Conservation (phyloP, 2,113 vertebrate genomes). For the Camelus dromedarius region DNA sequence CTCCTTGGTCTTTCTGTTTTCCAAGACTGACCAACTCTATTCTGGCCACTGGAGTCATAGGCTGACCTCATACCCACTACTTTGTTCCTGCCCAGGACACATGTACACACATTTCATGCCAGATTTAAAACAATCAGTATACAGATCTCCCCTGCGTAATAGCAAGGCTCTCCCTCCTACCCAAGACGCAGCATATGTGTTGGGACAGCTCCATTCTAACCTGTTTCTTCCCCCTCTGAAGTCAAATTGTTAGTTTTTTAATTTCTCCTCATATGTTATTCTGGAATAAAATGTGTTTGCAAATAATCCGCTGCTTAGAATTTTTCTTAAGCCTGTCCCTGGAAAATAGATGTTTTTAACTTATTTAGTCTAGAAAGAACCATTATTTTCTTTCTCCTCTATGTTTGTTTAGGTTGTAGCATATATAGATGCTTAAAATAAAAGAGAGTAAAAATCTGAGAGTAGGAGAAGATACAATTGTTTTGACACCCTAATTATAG, state of each 20-base stretch:
- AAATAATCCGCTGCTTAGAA: not conserved
- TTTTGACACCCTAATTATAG: not conserved
- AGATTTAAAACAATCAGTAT: not conserved
- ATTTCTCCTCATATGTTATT: not conserved
- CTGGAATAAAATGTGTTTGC: not conserved
- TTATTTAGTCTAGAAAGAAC: not conserved
- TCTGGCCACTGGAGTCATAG: not conserved
- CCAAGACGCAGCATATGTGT: accelerated
- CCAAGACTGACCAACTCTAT: not conserved
- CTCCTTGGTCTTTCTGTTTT: not conserved
- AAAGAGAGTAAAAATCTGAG: not conserved
- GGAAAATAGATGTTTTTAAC: not conserved
- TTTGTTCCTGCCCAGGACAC: not conserved
- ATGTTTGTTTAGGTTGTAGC: not conserved
- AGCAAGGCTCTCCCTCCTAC: not conserved
- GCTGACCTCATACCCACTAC: not conserved
- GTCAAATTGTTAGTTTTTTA: not conserved
- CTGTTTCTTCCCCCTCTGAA: not conserved
- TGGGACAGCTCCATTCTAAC: not conserved
- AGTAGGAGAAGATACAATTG: not conserved
- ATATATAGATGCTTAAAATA: constrained; percentile 11
- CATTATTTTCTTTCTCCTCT: not conserved
- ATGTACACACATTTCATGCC: not conserved
- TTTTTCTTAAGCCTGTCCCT: not conserved
- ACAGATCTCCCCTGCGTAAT: not conserved